These are phyloP conservation scores for Ennomos erosarius DNA, from an alignment of 2,888 invertebrate genomes.

Conservation along the genomic window DNA sequence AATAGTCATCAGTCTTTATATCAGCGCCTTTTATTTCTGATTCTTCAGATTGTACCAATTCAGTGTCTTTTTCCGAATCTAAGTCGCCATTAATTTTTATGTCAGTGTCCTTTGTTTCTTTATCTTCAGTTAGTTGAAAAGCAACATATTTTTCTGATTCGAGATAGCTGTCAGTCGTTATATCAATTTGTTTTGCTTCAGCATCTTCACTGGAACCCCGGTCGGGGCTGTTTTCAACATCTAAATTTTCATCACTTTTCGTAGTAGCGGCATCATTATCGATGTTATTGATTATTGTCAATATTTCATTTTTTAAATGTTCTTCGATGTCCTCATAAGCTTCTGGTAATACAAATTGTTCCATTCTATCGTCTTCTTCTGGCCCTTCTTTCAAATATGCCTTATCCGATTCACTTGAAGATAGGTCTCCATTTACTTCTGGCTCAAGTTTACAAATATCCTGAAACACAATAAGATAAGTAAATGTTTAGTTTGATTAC, in stretches of 20 bases:
- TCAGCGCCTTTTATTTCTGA: conserved; percentile 2
- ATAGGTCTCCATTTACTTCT: not conserved
- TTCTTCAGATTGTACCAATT: not conserved
- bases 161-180: not conserved
- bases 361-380: conserved; percentile 1
- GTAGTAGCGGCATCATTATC: conserved; percentile 2
- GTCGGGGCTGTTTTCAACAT: conserved; percentile 10
- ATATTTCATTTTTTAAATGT: conserved; percentile 13
- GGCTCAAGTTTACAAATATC: conserved; percentile 16
- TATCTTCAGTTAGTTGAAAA: not conserved
- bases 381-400: conserved; percentile 3
- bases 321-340: conserved; percentile 5
- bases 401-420: conserved; percentile 2
- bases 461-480: conserved; percentile 8
- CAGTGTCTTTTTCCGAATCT: not conserved
- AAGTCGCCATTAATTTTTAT: not conserved
- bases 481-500: no score
- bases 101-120: not conserved
- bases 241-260: conserved; percentile 11
- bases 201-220: not conserved
- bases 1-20: not conserved
- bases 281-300: conserved; percentile 11
- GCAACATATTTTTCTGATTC: not conserved
- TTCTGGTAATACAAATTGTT: not conserved
- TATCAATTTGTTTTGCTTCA: not conserved